A percentile compares a stretch with the other conserved stretches of the same genome.
These are phyloP conservation scores for Himantopus leucocephalus DNA, from an alignment of 2,113 vertebrate genomes.

Conservation along the genomic window DNA sequence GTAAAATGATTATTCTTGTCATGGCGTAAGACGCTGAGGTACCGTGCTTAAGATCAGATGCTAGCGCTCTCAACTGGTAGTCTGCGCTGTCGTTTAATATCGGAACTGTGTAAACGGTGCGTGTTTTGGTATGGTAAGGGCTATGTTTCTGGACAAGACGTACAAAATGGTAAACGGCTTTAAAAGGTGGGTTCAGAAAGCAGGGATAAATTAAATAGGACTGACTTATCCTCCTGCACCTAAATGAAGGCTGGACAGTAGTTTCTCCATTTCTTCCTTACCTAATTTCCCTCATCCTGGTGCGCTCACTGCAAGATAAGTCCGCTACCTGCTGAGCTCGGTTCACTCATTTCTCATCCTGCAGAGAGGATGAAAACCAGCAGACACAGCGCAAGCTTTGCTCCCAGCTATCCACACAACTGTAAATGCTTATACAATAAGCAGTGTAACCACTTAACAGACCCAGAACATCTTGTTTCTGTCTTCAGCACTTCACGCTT, in stretches of 20 bases:
- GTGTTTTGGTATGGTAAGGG: neutral
- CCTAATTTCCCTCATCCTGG: neutral
- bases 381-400: neutral
- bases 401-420: neutral
- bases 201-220: neutral
- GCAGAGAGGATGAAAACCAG: neutral
- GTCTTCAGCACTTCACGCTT: neutral
- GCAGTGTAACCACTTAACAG: neutral
- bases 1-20: neutral
- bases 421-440: neutral
- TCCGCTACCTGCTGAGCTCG: neutral
- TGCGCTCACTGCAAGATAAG: neutral
- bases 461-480: neutral
- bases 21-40: accelerated
- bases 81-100: accelerated
- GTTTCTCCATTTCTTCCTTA: neutral
- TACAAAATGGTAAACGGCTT: neutral
- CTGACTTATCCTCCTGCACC: neutral
- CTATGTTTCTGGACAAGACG: neutral
- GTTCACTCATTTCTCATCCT: neutral
- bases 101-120: neutral
- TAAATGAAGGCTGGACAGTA: neutral
- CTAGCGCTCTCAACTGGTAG: accelerated
- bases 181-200: neutral
- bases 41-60: neutral